These are phyloP conservation scores for Frieseomelitta varia DNA, from an alignment of 1,140 invertebrate species.

Conservation along the genomic window DNA sequence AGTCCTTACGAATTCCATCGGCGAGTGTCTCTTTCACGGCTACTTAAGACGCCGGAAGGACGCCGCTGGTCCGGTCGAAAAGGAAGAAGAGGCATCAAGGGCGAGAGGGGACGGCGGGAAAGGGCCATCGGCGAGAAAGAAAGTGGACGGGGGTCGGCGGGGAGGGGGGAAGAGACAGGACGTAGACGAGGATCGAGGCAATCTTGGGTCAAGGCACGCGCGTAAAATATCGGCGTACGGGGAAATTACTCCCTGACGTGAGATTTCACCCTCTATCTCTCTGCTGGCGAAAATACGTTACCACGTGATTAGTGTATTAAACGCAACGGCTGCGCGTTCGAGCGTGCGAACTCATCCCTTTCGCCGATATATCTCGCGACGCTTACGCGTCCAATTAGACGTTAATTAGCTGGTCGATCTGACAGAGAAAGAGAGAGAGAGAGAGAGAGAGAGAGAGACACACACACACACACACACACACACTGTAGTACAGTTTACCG, in stretches of 20 bases:
- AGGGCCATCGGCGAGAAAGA: constrained; percentile 24
- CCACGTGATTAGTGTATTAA: constrained; percentile 73
- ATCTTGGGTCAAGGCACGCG: constrained; percentile 75
- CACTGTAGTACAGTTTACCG: not conserved
- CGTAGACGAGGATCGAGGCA: constrained; percentile 63
- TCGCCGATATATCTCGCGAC: not conserved
- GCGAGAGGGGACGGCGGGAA: not conserved
- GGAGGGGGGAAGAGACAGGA: constrained; percentile 29
- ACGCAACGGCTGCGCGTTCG: constrained; percentile 27
- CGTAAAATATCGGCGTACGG: constrained; percentile 75
- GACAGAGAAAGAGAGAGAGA: no score
- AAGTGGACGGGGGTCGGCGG: not conserved
- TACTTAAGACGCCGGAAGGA: constrained; percentile 66
- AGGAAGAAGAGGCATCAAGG: constrained; percentile 22
- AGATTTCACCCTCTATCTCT: constrained; percentile 68
- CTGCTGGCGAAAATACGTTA: constrained; percentile 63
- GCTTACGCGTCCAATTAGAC: constrained; percentile 6
- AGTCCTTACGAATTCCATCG: constrained; percentile 69
- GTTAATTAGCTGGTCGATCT: not conserved
- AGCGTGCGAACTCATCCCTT: not conserved
- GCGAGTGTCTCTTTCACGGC: constrained; percentile 70
- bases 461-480: no score
- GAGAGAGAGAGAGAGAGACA: no score
- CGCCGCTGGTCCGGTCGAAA: constrained; percentile 45
- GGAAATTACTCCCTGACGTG: constrained; percentile 73